A percentile compares a stretch with the other conserved stretches of the same genome.
These are phyloP conservation scores for Paedocypris micromegethes DNA, from an alignment of 2,797 vertebrate genomes.

Conservation along the genomic window DNA sequence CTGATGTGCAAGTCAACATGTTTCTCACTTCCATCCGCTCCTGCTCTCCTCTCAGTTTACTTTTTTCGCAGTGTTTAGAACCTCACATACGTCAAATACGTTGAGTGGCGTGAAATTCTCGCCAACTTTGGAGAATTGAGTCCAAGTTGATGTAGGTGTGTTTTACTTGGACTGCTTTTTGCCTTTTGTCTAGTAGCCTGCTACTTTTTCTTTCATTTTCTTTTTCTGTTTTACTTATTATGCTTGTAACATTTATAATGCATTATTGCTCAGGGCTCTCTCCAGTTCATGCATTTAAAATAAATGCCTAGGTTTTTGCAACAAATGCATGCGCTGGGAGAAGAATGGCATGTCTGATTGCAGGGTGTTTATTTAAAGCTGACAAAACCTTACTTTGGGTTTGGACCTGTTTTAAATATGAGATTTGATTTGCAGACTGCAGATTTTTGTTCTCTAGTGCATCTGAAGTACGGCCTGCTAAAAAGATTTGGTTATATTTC, in stretches of 20 bases:
- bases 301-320: constrained; percentile 4
- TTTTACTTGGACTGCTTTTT: not conserved
- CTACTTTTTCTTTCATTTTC: not conserved
- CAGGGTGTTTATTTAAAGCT: no score
- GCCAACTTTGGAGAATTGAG: constrained; percentile 26
- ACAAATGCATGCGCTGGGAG: not conserved
- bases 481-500: no score
- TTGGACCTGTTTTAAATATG: no score
- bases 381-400: no score
- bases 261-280: not conserved
- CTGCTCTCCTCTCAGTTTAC: not conserved
- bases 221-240: constrained; percentile 18
- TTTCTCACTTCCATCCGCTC: constrained; percentile 24
- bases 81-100: constrained; percentile 18
- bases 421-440: no score
- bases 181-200: constrained; percentile 1
- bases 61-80: constrained; percentile 16
- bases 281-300: constrained; percentile 7
- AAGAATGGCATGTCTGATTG: not conserved
- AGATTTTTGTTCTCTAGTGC: no score
- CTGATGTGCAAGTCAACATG: constrained; percentile 44
- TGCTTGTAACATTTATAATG: constrained; percentile 17
- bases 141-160: not conserved
- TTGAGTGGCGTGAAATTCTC: constrained; percentile 35
- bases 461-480: no score